Conservation (phyloP, 2,888 invertebrate genomes). For the Platycheirus rosarum region DNA sequence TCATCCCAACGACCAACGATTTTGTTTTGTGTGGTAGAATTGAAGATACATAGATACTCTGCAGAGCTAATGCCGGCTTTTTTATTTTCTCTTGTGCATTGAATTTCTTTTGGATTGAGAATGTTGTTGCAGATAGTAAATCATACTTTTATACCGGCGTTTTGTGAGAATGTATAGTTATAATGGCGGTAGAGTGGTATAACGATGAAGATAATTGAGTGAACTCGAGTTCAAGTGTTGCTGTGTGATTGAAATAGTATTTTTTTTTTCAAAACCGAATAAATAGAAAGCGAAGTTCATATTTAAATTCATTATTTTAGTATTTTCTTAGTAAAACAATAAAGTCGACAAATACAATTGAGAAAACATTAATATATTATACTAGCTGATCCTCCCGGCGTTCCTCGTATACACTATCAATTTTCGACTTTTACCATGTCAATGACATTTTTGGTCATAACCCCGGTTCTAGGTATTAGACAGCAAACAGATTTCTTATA, state of each 20-base stretch:
- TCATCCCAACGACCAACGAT: slow-evolving; percentile 38
- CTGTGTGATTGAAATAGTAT: slow-evolving; percentile 37
- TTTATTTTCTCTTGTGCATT: slow-evolving; percentile 49
- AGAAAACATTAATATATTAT: too few species aligned
- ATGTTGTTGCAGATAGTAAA: slow-evolving; percentile 13
- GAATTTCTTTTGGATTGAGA: slow-evolving; percentile 36
- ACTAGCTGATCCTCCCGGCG: too few species aligned
- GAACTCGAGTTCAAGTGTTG: slow-evolving; percentile 41
- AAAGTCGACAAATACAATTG: too few species aligned
- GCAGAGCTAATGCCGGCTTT: slow-evolving; percentile 49
- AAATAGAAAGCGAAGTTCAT: too few species aligned
- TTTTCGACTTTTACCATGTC: too few species aligned
- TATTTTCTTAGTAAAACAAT: too few species aligned
- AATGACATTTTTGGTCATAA: too few species aligned
- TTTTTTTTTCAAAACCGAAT: too few species aligned
- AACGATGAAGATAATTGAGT: slow-evolving; percentile 47
- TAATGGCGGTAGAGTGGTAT: slow-evolving; percentile 43
- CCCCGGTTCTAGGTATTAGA: too few species aligned
- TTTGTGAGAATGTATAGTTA: slow-evolving; percentile 45
- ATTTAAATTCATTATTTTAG: too few species aligned
- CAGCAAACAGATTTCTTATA: too few species aligned
- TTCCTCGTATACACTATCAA: too few species aligned
- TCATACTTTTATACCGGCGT: slow-evolving; percentile 68
- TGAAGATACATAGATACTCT: not conserved
- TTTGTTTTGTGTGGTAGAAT: slow-evolving; percentile 20